A percentile compares a stretch with the other conserved stretches of the same genome.
These are phyloP conservation scores for Myrmecobius fasciatus DNA, from an alignment of 2,113 vertebrate genomes.

Conservation along the genomic window DNA sequence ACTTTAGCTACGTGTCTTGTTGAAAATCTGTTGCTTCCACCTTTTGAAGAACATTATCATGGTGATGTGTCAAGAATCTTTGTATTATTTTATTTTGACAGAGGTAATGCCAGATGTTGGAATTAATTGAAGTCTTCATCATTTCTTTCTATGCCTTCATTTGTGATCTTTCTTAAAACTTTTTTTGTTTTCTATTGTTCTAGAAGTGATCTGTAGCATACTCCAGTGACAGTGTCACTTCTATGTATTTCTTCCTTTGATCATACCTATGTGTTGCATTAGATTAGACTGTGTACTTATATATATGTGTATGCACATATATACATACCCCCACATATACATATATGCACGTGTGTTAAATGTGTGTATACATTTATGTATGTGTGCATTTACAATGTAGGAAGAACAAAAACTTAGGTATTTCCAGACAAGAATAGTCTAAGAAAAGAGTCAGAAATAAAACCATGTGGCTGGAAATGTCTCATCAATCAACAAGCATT, in stretches of 20 bases:
- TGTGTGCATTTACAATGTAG: background rate
- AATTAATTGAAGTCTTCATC: background rate
- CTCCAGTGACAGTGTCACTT: background rate
- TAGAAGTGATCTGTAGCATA: background rate
- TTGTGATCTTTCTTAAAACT: background rate
- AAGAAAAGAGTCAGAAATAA: background rate
- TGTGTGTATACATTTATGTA: no score
- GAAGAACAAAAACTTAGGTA: background rate
- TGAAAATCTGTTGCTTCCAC: background rate
- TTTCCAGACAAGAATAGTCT: background rate
- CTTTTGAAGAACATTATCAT: background rate
- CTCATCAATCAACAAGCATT: background rate
- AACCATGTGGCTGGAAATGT: background rate
- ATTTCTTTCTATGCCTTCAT: background rate
- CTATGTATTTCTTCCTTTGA: background rate
- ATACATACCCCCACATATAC: no score
- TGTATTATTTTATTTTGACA: background rate
- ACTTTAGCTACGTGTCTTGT: background rate
- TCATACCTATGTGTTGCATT: background rate
- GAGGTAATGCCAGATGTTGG: background rate
- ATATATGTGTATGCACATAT: no score
- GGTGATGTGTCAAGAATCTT: background rate
- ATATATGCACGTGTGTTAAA: no score
- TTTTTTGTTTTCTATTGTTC: background rate
- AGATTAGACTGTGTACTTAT: background rate